Conservation (phyloP, 2,797 vertebrate genomes). For the Spheniscus humboldti region DNA sequence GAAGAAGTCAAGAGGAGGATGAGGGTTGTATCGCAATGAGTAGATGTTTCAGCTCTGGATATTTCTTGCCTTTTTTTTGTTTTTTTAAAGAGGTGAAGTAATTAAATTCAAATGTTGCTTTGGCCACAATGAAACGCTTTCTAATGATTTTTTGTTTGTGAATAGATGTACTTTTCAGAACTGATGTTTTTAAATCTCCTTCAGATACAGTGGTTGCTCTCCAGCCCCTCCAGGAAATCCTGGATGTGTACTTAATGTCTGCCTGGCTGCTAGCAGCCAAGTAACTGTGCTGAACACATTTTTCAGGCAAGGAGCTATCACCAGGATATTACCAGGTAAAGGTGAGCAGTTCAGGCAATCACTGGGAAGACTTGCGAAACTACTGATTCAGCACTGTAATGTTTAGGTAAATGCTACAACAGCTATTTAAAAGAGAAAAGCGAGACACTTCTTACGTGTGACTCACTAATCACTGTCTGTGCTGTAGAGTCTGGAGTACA, state of each 20-base stretch:
- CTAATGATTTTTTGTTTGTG: neutral
- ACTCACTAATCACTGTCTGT: constrained; percentile 72
- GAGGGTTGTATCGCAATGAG: neutral
- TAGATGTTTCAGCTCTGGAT: neutral
- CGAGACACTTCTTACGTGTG: constrained; percentile 47
- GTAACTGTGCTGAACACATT: neutral
- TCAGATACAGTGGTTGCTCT: neutral
- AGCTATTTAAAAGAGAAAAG: constrained; percentile 47
- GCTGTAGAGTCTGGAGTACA: constrained; percentile 51
- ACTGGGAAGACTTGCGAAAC: neutral
- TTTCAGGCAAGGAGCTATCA: neutral
- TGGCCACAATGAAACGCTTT: neutral
- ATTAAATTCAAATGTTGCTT: neutral
- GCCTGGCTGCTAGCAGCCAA: neutral
- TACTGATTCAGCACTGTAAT: constrained; percentile 34
- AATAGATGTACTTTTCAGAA: neutral
- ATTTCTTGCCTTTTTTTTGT: neutral
- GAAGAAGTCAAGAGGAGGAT: neutral
- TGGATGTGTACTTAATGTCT: neutral
- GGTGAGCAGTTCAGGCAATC: constrained; percentile 20
- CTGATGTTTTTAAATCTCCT: neutral
- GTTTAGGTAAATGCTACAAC: constrained; percentile 61
- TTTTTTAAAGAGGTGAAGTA: neutral
- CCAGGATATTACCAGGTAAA: neutral
- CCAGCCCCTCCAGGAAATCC: neutral